phyloP scores from a whole-genome alignment of 2,113 vertebrate genomes.

The Pyxicephalus adspersus region DNA sequence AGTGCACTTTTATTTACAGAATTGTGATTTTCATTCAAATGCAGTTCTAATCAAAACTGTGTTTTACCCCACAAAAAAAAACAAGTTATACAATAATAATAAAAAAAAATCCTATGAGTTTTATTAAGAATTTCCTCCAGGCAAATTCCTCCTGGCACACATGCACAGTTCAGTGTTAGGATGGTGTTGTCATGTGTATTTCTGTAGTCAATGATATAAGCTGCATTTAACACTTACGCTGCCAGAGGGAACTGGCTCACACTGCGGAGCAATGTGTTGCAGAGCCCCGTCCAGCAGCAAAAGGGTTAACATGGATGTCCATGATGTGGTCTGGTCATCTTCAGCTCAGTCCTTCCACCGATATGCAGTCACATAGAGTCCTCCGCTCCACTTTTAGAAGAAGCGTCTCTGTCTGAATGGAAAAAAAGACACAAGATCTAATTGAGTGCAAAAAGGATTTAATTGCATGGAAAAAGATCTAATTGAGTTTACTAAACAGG shows the following conservation, averaged over 20 bases:
- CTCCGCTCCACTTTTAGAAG: constrained; percentile 88
- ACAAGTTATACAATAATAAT: not conserved
- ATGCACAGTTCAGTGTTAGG: constrained; percentile 49
- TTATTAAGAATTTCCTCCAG: constrained; percentile 24
- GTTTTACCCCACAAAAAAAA: not conserved
- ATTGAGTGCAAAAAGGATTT: not conserved
- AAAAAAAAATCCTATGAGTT: constrained; percentile 27
- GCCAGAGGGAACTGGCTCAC: constrained; percentile 30
- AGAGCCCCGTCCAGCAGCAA: constrained; percentile 37
- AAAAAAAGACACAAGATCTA: not conserved
- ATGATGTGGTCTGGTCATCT: not conserved
- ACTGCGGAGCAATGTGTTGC: constrained; percentile 27
- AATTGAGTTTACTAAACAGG: no score
- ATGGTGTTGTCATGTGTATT: constrained; percentile 39
- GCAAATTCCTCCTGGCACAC: constrained; percentile 41
- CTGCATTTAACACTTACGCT: constrained; percentile 41
- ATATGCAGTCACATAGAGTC: constrained; percentile 90
- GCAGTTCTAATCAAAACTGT: constrained; percentile 15
- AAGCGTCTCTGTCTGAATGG: constrained; percentile 84
- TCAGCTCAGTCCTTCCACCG: constrained; percentile 76
- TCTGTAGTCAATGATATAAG: constrained; percentile 19
- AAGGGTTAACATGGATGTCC: constrained; percentile 34
- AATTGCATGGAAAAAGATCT: not conserved
- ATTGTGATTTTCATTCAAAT: constrained; percentile 1
- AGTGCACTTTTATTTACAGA: not conserved